phyloP scores from a whole-genome alignment of 92 coral and sea anemone genomes.

The Heliopora coerulea region DNA sequence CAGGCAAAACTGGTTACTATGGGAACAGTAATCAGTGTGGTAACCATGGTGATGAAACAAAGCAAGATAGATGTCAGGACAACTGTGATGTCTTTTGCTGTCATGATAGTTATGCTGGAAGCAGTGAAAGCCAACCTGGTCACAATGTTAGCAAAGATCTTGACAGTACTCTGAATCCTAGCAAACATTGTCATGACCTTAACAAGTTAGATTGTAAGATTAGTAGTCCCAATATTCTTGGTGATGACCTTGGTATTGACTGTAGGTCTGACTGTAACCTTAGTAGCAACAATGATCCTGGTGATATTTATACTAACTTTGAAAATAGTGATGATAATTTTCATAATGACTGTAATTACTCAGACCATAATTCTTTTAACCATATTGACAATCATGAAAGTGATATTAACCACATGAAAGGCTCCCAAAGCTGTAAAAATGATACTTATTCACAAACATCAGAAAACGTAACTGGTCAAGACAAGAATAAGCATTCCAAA shows the following conservation, averaged over 20 bases:
- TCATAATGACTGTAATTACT: neutral
- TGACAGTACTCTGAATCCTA: no score
- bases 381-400: slow-evolving; percentile 1
- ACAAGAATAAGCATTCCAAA: neutral
- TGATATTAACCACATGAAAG: neutral
- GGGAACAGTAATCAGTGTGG: neutral
- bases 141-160: no score
- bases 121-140: no score
- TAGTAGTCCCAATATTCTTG: no score
- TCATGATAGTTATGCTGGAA: no score
- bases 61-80: no score
- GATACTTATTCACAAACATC: no score
- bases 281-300: neutral
- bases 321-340: neutral
- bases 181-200: no score
- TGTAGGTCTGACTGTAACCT: no score
- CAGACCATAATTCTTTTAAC: neutral
- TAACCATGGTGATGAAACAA: neutral
- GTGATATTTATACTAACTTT: neutral
- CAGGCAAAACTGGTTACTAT: slow-evolving; percentile 4
- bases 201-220: no score
- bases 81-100: no score
- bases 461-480: neutral
- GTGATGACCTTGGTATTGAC: no score
- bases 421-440: neutral